Percentiles rank a stretch among this genome's conserved stretches.
These are phyloP conservation scores for Mormyrus iriodes DNA, from an alignment of 2,113 vertebrate species.

Conservation along the genomic window DNA sequence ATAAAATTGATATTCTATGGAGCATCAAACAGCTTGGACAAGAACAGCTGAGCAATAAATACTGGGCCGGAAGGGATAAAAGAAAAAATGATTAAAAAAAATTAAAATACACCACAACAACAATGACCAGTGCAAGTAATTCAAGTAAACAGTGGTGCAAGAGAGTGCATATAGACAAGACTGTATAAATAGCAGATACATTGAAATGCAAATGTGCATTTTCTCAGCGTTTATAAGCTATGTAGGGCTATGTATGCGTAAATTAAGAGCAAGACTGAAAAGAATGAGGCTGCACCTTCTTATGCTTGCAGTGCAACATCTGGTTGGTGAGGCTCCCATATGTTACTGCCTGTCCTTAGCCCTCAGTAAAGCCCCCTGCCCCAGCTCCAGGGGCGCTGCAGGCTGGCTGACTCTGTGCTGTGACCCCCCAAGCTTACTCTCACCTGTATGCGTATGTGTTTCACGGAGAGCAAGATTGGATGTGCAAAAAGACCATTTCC, in stretches of 20 bases:
- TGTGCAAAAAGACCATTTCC: not conserved
- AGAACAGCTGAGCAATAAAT: not conserved
- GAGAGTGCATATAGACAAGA: not conserved
- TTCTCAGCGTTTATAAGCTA: not conserved
- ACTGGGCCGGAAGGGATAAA: not conserved
- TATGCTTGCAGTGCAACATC: not conserved
- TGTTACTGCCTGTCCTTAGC: not conserved
- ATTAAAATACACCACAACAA: not conserved
- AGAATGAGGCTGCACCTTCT: not conserved
- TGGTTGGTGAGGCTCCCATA: not conserved
- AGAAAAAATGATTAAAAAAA: not conserved
- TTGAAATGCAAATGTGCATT: not conserved
- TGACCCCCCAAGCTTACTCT: too few relatives aligned
- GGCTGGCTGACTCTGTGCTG: not conserved
- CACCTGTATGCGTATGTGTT: not conserved
- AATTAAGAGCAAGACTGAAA: not conserved
- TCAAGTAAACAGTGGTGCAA: not conserved
- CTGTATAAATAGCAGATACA: too few relatives aligned
- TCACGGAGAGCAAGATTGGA: not conserved
- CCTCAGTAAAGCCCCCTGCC: not conserved
- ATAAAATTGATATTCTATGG: not conserved
- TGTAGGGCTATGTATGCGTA: not conserved
- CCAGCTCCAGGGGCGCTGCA: not conserved
- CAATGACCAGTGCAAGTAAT: not conserved
- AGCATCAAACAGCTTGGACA: not conserved